Evolutionary conservation across 64 coral and sea anemone species (phyloP), one percentile per base, ranked within the genome.

Genomic region (Montipora efflorescens): DNA sequence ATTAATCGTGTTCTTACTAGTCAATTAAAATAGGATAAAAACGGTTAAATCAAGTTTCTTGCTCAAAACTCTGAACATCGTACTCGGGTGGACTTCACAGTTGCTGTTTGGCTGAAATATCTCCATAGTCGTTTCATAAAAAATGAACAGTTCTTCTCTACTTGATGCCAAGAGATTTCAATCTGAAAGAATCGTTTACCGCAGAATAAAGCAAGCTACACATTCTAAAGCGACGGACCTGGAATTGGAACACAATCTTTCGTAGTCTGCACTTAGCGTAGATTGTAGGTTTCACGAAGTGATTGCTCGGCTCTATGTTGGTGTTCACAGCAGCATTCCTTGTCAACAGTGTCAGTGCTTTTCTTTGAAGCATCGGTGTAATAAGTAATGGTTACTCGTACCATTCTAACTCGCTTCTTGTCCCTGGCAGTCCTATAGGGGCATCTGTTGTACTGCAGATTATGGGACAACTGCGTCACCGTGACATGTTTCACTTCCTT

Each of bases 351-450:
- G 19, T 75, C 81, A 19, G 70, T 77, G 5, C 75, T 84, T 45
- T 18, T 64, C 62, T 73, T 48, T 74, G 59, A n/a, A 49, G 80
- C 55, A 57, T 92, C 90, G 4, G 66, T 92, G 80, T 85, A 92
- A 52, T 74, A 87, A 12, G 22, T 8, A 8, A 92, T 68, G 45
- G 22, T 0, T 2, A 92, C 90, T 13, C 81, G 36, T 85, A 92
- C 71, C 90, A 92, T 92, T 18, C 81, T 44, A 7, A 92, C 90
- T 69, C 75, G 84, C 81, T 84, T 85, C 67, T 92, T 92, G 66
- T 85, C 90, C 22, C 10, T 7, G 3, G 47, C 10, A 16, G 52
- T 84, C 23, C 25, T 84, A 36, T 48, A 92, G 28, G 58, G 58
- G 58, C 90, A 92, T 18, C 85, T 80, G 49, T 85, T 92, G 11